Percentiles rank a stretch among this genome's conserved stretches.
phyloP scores from a whole-genome alignment of 2,797 vertebrate species.

The Mormyrus hasselquistii region DNA sequence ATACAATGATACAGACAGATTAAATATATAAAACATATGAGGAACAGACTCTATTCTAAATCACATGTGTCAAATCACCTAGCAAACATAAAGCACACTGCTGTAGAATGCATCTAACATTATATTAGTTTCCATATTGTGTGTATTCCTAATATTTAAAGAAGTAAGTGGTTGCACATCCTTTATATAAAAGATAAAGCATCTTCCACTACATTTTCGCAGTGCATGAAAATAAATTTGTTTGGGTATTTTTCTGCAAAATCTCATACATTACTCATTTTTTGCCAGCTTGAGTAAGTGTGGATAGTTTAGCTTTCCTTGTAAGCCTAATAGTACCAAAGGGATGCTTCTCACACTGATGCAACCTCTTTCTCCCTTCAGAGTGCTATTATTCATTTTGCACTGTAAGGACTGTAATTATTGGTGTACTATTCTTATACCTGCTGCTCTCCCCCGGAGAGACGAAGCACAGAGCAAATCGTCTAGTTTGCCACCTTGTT shows the following conservation, averaged over 20 bases:
- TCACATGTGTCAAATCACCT: not conserved
- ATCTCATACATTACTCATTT: not conserved
- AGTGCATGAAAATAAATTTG: not conserved
- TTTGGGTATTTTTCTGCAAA: constrained; percentile 12
- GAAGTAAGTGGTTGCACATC: not conserved
- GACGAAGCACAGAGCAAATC: constrained; percentile 25
- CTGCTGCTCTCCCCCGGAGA: constrained; percentile 26
- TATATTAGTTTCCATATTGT: not conserved
- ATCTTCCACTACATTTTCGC: not conserved
- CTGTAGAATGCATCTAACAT: not conserved
- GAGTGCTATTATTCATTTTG: constrained; percentile 39
- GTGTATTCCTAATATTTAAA: not conserved
- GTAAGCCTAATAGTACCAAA: constrained; percentile 39
- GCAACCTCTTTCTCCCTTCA: constrained; percentile 38
- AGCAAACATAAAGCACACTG: not conserved
- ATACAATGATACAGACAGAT: not conserved
- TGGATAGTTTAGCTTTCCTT: constrained; percentile 33
- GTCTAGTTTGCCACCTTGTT: constrained; percentile 31
- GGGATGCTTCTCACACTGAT: constrained; percentile 40
- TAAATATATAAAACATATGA: not conserved
- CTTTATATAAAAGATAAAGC: not conserved
- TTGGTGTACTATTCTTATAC: constrained; percentile 46
- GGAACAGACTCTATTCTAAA: not conserved
- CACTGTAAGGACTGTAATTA: constrained; percentile 37
- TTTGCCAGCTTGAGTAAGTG: not conserved